Evolutionary conservation across 2,113 vertebrate species (phyloP), one percentile per base, ranked within the genome.

Genomic region (Silurus asotus): DNA sequence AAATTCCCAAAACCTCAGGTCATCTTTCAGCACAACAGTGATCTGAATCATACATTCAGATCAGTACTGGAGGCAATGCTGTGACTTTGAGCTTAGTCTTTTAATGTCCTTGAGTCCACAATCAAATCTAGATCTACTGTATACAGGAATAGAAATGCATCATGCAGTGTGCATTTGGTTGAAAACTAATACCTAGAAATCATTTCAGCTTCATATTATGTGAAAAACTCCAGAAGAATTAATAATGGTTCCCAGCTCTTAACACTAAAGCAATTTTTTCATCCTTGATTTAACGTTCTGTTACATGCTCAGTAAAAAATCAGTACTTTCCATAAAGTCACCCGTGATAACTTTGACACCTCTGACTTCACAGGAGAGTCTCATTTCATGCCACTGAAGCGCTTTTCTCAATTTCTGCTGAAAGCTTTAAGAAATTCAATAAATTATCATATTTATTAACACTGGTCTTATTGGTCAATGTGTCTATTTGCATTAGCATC

Each of bases 391-490:
- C 19, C 58, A 37, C 20, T 58, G 62, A 83, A 70, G 23, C 13
- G 25, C 61, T 80, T 67, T 72, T 23, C 64, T 56, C 23, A 61
- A 20, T 67, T 67, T 79, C 20, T 17, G 45, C 9, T 28, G 28
- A 45, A 23, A 77, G 59, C 72, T 53, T 84, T 28, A 76, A 87
- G 84, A 87, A 81, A 1, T 84, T 84, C 53, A 45, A 17, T 20
- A 25, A 17, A 78, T 88, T 84, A 55, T 59, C 69, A 88, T 89
- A 67, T 85, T 79, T 87, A 87, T 77, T 81, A 69, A 86, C 74
- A 78, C 20, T 82, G 61, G 49, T 58, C 78, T 37, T 67, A 53
- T 87, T 84, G 82, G 14, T 23, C 48, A 62, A n/a, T 37, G 20
- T 45, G 23, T 58, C 0, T 69, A 87, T 76, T 84, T 23, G 49